Evolutionary conservation across 2,888 invertebrate species (phyloP), one percentile per base, ranked within the genome.

Genomic region (Norana najaformis): DNA sequence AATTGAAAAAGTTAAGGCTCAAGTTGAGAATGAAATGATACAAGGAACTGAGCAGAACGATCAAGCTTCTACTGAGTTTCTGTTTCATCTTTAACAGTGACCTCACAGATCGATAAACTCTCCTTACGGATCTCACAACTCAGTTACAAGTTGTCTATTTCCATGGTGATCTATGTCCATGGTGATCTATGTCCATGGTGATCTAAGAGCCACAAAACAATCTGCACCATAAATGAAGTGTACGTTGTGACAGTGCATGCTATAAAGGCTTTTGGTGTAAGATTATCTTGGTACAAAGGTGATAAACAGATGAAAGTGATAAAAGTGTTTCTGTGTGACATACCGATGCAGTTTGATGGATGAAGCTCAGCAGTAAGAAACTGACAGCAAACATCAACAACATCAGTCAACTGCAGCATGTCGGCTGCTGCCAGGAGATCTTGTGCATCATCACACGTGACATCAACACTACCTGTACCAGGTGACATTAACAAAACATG

Each of bases 361-460:
- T 98, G 97, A 91, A 98, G 95, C 95, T 98, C 97, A 93, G 97
- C 96, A 93, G 97, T 97, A 90, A 98, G 96, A 95, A 97, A 98
- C 94, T 97, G 96, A 91, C 97, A 97, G 94, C 98, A 98, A 16
- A 97, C 97, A 90, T 96, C 96, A 34, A 98, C 97, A 83, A 97
- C 96, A 95, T 98, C 98, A 92, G 96, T 96, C 88, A 98, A 95
- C 94, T 97, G 97, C 91, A 98, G 95, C 98, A 98, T 98, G 95
- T 98, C 98, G 88, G 98, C 97, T 88, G 98, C 97, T 92, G 97
- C 96, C 93, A 98, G 96, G 93, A 98, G 95, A 93, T 98, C 98
- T 95, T 98, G 98, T 90, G 98, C 98, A 95, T 97, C 97, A 90
- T 96, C 96, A 95, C 97, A 96, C 92, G 92, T 93, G 13, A 95